phyloP scores from a whole-genome alignment of 2,888 invertebrate species.

The Apotomis turbidana region DNA sequence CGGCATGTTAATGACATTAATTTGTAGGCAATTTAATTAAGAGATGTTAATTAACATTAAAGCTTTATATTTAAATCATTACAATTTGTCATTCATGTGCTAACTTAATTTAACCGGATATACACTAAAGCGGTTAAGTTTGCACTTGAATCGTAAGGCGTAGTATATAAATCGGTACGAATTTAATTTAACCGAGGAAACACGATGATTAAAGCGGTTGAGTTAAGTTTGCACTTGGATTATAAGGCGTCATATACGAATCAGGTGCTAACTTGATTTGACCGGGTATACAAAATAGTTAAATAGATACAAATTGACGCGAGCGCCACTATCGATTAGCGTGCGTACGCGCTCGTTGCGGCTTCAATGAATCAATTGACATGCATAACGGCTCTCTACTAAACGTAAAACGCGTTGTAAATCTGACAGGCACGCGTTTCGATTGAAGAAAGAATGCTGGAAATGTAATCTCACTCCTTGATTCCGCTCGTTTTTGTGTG shows the following conservation, averaged over 20 bases:
- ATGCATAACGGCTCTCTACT: conserved; percentile 57
- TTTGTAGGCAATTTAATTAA: conserved; percentile 24
- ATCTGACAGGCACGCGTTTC: conserved; percentile 41
- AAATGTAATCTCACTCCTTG: conserved; percentile 24
- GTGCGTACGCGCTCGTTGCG: conserved; percentile 57
- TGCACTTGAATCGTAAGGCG: no score
- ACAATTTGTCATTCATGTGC: conserved; percentile 38
- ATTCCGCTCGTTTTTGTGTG: conserved; percentile 7
- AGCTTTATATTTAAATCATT: conserved; percentile 39
- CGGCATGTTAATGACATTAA: conserved; percentile 30
- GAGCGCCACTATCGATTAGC: conserved; percentile 42
- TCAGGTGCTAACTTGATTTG: not conserved
- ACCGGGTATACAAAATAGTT: conserved; percentile 20
- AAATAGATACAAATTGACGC: conserved; percentile 35
- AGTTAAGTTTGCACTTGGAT: not conserved
- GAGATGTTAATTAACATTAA: conserved; percentile 6
- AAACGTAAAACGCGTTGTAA: conserved; percentile 49
- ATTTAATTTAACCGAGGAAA: not conserved
- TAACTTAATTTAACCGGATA: no score
- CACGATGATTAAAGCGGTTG: conserved; percentile 17
- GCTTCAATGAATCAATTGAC: conserved; percentile 66
- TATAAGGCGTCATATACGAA: not conserved
- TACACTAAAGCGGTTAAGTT: no score
- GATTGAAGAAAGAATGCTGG: conserved; percentile 32
- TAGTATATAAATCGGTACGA: no score